Percentiles rank a stretch among this genome's conserved stretches.
Evolutionary conservation across 2,888 invertebrate genomes (phyloP).

Genomic region (Linyphia triangularis): DNA sequence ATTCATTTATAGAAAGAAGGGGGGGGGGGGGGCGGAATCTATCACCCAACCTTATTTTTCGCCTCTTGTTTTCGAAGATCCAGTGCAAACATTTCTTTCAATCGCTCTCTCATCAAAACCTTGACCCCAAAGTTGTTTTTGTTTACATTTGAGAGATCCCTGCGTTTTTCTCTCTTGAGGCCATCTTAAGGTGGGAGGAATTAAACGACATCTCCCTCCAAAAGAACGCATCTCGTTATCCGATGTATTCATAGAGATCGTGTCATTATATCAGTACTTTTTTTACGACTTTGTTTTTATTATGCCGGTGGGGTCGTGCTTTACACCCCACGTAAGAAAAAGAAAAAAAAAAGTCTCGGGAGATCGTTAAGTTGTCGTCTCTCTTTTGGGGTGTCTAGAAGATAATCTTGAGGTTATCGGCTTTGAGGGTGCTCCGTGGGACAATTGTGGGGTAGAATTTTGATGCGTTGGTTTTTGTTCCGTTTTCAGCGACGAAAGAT

Average conservation of each 20-base stretch:
- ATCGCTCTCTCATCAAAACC: not conserved
- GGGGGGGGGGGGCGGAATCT: too few relatives aligned
- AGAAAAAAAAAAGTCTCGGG: too few relatives aligned
- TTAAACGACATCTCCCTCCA: not conserved
- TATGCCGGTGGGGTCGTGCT: not conserved
- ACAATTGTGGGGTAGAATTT: not conserved
- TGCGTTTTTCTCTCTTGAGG: not conserved
- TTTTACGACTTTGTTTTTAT: not conserved
- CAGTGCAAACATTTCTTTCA: not conserved
- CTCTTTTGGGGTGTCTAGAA: not conserved
- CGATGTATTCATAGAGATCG: too few relatives aligned
- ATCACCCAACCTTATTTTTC: not conserved
- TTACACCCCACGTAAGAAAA: not conserved
- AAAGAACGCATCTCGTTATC: too few relatives aligned
- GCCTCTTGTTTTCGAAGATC: not conserved
- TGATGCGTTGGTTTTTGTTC: not conserved
- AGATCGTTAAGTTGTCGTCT: not conserved
- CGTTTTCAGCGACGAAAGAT: not conserved
- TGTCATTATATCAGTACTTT: not conserved
- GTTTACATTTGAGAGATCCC: not conserved
- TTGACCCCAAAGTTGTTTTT: not conserved
- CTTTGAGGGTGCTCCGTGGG: not conserved
- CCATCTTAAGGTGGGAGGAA: not conserved
- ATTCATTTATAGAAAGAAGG: not conserved
- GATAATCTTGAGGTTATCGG: not conserved